Percentiles rank a stretch among this genome's conserved stretches.
Conservation (phyloP, 2,797 vertebrate species). For the Psittacula echo region DNA sequence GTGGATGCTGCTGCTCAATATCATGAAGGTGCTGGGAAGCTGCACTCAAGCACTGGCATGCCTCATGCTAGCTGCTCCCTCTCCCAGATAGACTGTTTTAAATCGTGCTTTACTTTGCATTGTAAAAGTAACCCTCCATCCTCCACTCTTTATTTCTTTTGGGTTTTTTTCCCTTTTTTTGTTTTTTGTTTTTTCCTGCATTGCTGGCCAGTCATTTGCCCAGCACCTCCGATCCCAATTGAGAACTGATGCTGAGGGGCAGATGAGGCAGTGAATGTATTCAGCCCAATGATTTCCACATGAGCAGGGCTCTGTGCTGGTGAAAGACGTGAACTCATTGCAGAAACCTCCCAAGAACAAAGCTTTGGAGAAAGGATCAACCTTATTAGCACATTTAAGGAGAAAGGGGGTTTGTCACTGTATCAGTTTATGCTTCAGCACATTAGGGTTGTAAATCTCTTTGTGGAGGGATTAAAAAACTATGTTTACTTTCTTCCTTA, state of each 20-base stretch:
- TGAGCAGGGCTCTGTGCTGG: conserved; percentile 30
- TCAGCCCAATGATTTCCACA: conserved; percentile 59
- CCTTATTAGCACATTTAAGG: conserved; percentile 70
- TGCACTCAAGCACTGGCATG: background rate
- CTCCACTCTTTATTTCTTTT: background rate
- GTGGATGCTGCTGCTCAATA: background rate
- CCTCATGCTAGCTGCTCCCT: background rate
- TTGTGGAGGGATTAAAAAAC: conserved; percentile 40
- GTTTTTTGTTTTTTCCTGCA: background rate
- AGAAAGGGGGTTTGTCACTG: conserved; percentile 65
- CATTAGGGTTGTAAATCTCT: conserved; percentile 42
- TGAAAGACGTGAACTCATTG: conserved; percentile 64
- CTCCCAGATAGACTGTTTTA: background rate
- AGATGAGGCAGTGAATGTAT: conserved; percentile 13
- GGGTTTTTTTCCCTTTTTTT: fast-evolving
- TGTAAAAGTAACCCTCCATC: background rate
- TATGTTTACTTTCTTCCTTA: background rate
- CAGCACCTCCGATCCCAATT: conserved; percentile 5
- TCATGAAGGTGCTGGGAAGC: background rate
- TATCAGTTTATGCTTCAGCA: conserved; percentile 66
- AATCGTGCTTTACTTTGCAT: background rate
- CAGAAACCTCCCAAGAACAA: conserved; percentile 60
- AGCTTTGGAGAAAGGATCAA: conserved; percentile 61
- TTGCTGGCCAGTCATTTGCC: background rate
- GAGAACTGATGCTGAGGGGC: conserved; percentile 25